Percentiles rank a stretch among this genome's conserved stretches.
Conservation (phyloP, 2,797 vertebrate genomes). For the Ambastaia sidthimunki region DNA sequence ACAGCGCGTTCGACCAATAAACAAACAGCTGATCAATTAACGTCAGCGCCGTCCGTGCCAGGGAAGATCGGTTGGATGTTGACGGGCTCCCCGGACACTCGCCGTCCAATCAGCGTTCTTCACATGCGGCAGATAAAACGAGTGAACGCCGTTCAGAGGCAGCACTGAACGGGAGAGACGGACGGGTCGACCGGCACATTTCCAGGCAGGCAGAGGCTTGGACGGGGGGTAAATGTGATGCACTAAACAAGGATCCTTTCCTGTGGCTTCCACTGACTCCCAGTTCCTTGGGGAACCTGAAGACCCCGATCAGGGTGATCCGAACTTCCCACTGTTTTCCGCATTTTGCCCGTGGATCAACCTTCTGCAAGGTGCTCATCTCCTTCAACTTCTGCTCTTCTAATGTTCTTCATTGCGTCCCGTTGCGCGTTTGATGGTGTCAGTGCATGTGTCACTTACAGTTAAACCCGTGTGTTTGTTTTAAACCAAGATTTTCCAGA, state of each 20-base stretch:
- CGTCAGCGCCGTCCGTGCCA: slow-evolving; percentile 6
- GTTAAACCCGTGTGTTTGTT: slow-evolving; percentile 7
- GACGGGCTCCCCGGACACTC: slow-evolving; percentile 14
- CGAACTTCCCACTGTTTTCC: background rate
- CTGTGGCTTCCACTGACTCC: slow-evolving; percentile 58
- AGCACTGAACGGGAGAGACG: slow-evolving; percentile 64
- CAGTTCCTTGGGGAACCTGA: slow-evolving; percentile 58
- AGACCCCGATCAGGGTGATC: background rate
- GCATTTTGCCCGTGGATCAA: slow-evolving; percentile 23
- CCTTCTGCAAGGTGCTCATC: slow-evolving; percentile 51
- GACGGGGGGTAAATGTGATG: slow-evolving; percentile 68
- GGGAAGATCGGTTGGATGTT: slow-evolving; percentile 29
- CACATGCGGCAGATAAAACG: slow-evolving; percentile 85
- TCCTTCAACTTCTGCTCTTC: slow-evolving; percentile 31
- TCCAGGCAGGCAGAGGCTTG: slow-evolving; percentile 62
- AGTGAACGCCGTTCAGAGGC: slow-evolving; percentile 54
- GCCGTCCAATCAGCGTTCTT: slow-evolving; percentile 84
- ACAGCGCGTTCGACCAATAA: slow-evolving; percentile 2
- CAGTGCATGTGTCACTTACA: slow-evolving; percentile 20
- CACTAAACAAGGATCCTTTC: slow-evolving; percentile 56
- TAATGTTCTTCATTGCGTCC: slow-evolving; percentile 10
- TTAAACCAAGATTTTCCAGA: slow-evolving; percentile 36
- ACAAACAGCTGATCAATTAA: background rate
- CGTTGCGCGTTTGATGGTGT: slow-evolving; percentile 12
- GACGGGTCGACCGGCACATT: slow-evolving; percentile 58